A percentile compares a stretch with the other conserved stretches of the same genome.
These are phyloP conservation scores for Paramormyrops hopkinsi DNA, from an alignment of 2,797 vertebrate species.

Conservation along the genomic window DNA sequence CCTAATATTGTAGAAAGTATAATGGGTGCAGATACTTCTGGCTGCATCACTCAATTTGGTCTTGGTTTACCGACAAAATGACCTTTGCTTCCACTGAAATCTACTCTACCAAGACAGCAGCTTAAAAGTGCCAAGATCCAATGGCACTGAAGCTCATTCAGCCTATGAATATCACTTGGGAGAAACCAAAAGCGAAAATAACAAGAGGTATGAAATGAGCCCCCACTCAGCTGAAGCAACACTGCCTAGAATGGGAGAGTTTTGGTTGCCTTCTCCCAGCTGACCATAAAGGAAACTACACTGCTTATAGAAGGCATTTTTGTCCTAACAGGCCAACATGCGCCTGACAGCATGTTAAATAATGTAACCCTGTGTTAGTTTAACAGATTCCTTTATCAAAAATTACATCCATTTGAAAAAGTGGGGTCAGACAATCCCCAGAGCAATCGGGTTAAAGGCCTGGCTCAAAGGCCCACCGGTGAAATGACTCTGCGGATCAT, in stretches of 20 bases:
- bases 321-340: neutral
- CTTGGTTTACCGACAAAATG: neutral
- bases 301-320: neutral
- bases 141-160: neutral
- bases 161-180: neutral
- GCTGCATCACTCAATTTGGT: neutral
- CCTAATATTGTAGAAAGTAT: neutral
- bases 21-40: neutral
- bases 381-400: neutral
- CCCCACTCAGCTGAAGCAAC: neutral
- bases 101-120: neutral
- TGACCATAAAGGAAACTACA: neutral
- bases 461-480: neutral
- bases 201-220: neutral
- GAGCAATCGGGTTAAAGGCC: neutral
- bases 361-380: neutral
- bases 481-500: neutral
- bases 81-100: neutral
- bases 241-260: neutral
- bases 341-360: neutral
- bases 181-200: neutral
- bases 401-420: neutral
- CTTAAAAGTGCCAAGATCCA: neutral
- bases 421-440: neutral
- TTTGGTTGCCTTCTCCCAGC: neutral